Percentiles rank a stretch among this genome's conserved stretches.
Conservation (phyloP, 1,140 invertebrate species). For the Telenomus remus region DNA sequence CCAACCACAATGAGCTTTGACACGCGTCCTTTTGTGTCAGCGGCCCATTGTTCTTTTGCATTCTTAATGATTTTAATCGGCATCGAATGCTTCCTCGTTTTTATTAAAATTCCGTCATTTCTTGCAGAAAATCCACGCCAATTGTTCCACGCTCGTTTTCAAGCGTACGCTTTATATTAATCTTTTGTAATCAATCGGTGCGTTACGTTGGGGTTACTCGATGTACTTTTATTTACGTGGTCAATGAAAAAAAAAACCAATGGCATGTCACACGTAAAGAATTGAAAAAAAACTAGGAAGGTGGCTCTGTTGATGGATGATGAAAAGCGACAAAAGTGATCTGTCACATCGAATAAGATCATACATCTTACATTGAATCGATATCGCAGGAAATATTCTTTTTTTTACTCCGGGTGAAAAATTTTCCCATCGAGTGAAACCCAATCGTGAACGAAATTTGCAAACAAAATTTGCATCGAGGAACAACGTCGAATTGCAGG, state of each 20-base stretch:
- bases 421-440: no score
- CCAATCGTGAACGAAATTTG: no score
- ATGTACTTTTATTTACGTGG: slow-evolving; percentile 43
- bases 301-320: not conserved
- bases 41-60: slow-evolving; percentile 51
- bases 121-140: slow-evolving; percentile 47
- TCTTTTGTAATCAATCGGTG: slow-evolving; percentile 45
- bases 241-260: slow-evolving; percentile 21
- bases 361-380: not conserved
- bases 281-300: slow-evolving; percentile 13
- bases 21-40: slow-evolving; percentile 56
- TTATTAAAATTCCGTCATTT: slow-evolving; percentile 58
- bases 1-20: slow-evolving; percentile 57
- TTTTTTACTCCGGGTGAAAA: no score
- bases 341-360: slow-evolving; percentile 3
- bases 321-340: slow-evolving; percentile 4
- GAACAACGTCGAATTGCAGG: no score
- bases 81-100: slow-evolving; percentile 50
- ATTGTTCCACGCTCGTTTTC: slow-evolving; percentile 33
- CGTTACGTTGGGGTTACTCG: slow-evolving; percentile 38
- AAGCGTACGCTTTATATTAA: slow-evolving; percentile 42
- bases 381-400: no score
- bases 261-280: slow-evolving; percentile 9
- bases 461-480: no score
- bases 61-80: slow-evolving; percentile 55